Evolutionary conservation across 2,888 invertebrate species (phyloP).

Genomic region (Nesidiocoris tenuis): DNA sequence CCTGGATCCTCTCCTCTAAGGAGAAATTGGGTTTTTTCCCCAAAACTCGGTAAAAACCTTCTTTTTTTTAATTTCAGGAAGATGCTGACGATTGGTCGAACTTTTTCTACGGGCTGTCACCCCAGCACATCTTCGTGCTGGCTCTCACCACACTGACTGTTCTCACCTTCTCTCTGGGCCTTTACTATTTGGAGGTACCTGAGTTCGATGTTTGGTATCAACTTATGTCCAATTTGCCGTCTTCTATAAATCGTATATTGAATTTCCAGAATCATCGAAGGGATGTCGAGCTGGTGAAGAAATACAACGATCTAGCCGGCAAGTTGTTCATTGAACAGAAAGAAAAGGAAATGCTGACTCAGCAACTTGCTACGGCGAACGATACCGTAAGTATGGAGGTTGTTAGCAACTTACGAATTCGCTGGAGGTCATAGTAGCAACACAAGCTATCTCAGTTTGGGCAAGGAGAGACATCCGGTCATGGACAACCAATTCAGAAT

Average conservation of each 20-base stretch:
- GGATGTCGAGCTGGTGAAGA: conserved; percentile 69
- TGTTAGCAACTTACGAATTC: background rate
- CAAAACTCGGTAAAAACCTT: too few species aligned
- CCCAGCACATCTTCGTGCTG: background rate
- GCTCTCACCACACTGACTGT: conserved; percentile 66
- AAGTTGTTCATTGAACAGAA: conserved; percentile 61
- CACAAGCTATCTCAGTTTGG: too few species aligned
- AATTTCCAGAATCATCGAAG: conserved; percentile 62
- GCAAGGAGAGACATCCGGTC: too few species aligned
- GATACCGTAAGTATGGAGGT: conserved; percentile 52
- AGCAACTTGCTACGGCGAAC: conserved; percentile 56
- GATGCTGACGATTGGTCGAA: background rate
- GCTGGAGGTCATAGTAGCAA: too few species aligned
- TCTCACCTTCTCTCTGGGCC: conserved; percentile 71
- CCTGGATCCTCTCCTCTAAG: too few species aligned
- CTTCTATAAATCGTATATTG: too few species aligned
- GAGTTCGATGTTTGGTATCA: too few species aligned
- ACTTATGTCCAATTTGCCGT: conserved; percentile 36
- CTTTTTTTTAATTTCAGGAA: too few species aligned
- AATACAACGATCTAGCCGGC: conserved; percentile 65
- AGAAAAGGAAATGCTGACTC: conserved; percentile 61
- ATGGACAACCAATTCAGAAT: too few species aligned
- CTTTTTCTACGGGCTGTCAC: conserved; percentile 1
- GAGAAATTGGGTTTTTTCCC: too few species aligned
- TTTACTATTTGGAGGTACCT: conserved; percentile 69